These are phyloP conservation scores for Fukomys damarensis DNA, from an alignment of 2,113 vertebrate genomes.

Conservation along the genomic window DNA sequence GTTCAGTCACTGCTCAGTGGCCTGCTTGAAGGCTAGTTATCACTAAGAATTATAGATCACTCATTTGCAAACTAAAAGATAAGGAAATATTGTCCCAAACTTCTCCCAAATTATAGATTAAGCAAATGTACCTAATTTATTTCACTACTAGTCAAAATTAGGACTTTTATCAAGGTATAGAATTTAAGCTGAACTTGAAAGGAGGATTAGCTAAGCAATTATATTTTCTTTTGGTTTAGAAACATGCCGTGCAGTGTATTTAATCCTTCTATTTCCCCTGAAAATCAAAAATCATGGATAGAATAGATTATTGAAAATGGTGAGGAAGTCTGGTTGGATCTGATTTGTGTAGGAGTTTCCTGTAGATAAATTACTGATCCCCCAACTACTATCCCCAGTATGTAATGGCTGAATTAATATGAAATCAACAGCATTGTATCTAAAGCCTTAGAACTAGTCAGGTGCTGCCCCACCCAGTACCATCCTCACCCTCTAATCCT, in stretches of 20 bases:
- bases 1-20: neutral
- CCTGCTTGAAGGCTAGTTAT: neutral
- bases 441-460: conserved; percentile 92
- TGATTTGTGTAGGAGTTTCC: conserved; percentile 83
- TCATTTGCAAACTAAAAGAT: neutral
- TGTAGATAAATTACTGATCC: conserved; percentile 89
- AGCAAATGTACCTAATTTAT: neutral
- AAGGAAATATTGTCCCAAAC: neutral
- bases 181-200: neutral
- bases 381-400: conserved; percentile 86
- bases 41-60: neutral
- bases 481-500: conserved; percentile 85
- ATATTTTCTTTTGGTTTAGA: neutral
- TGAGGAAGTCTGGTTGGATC: conserved; percentile 81
- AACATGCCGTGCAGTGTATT: neutral
- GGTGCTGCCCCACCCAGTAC: conserved; percentile 87
- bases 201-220: neutral
- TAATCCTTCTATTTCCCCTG: neutral
- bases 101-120: neutral
- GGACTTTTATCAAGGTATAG: neutral
- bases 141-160: neutral
- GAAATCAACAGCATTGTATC: conserved; percentile 88
- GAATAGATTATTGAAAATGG: neutral
- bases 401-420: conserved; percentile 89
- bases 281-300: conserved; percentile 14